Evolutionary conservation across 2,797 vertebrate species (phyloP), one percentile per base, ranked within the genome.

Genomic region (Clarias laeviceps): DNA sequence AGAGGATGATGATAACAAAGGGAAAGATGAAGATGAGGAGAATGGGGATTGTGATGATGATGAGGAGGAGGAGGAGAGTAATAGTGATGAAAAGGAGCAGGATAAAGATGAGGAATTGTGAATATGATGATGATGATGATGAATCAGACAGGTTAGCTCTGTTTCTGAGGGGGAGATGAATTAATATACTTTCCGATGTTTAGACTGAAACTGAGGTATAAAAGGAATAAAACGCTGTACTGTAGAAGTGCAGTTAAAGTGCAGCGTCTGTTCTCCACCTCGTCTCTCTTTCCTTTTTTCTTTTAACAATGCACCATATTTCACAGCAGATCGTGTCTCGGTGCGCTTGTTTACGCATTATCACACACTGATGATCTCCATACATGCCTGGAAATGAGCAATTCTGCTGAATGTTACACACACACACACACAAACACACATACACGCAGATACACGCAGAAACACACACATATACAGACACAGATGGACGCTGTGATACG

Each of bases 361-460:
- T 77, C 74, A 57, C 54, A 22, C 74, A 5, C 74, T 32, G 54
- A 34, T 56, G 59, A 27, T 59, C 54, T 57, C 50, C 18, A 77
- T 59, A 77, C 74, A 77, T 29, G n/a, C 50, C 73, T 57, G 50
- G 57, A 45, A 74, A 74, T 74, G 72, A 74, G 45, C 72, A 54
- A n/a, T 74, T 76, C 73, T 57, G 29, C 17, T 76, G 17, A 54
- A 50, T 5, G 14, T 50, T 27, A 9, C 11, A 29, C 40, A 20
- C 50, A 32, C 17, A 27, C 50, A 74, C 6, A 27, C 40, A 73
- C 45, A 74, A 45, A 76, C 50, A 77, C 73, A 59, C 74, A 77
- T 17, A 77, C 74, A 61, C 74, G 37, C 76, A 61, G 56, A 59
- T 50, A 56, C 50, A 76, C n/a, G 40, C 76, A 59, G 50, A 56